Evolutionary conservation across 2,797 vertebrate species (phyloP).

Genomic region (Spinus olivaceus): DNA sequence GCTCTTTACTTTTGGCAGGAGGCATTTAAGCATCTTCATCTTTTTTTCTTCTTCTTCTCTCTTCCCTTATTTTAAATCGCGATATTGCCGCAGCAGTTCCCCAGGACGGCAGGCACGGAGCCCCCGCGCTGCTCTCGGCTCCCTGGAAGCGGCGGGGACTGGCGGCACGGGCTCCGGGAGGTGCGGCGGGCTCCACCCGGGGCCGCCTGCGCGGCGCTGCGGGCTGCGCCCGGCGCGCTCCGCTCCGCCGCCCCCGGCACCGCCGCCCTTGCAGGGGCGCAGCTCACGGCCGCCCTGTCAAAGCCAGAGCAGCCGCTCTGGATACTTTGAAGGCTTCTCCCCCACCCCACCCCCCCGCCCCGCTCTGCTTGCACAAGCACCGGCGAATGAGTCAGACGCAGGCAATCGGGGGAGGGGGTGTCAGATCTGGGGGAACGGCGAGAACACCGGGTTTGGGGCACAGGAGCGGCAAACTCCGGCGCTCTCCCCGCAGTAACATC

Average conservation of each 20-base stretch:
- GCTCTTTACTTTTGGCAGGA: constrained; percentile 24
- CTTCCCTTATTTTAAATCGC: background rate
- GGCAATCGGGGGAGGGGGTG: constrained; percentile 7
- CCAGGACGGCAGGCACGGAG: constrained; percentile 72
- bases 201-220: background rate
- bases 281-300: background rate
- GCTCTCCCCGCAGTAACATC: background rate
- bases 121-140: constrained; percentile 69
- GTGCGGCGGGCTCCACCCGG: constrained; percentile 28
- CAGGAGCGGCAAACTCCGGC: background rate
- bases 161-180: constrained; percentile 72
- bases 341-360: background rate
- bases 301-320: background rate
- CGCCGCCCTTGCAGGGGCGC: constrained; percentile 12
- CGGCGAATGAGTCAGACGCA: constrained; percentile 28
- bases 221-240: background rate
- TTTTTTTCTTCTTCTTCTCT: background rate
- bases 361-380: background rate
- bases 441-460: background rate
- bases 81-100: constrained; percentile 59
- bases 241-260: background rate
- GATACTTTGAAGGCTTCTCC: background rate
- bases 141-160: constrained; percentile 72
- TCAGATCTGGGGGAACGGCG: background rate
- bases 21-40: background rate